Base-by-base conservation (phyloP, 2,113 vertebrate species). In the Hylia prasina region DNA sequence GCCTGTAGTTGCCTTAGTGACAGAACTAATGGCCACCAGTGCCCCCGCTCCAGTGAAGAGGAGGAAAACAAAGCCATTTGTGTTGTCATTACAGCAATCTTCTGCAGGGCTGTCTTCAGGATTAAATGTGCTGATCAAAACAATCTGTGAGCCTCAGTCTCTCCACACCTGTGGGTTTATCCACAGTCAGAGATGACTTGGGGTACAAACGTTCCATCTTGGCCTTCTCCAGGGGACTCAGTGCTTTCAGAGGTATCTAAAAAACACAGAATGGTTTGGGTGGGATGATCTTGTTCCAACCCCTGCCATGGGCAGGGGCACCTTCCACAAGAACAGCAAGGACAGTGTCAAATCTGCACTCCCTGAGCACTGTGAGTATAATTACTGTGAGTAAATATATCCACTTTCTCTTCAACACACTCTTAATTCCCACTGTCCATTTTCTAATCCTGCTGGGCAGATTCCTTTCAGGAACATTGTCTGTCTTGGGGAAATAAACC, bases 1-100 rank as follows among this genome's bases (percentile, higher is more conserved):
- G 69, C 61, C 63, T 70, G 72, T 47, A 93, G 94, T 96, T 97
- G 95, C 96, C 93, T 96, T 97, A 97, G 93, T 91, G 95, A 96
- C 87, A 91, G 90, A 96, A 93, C 22, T 27, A 19, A 80, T 94
- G 3, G 16, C 66, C 63, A 45, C 42, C 33, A 7, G 16, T 76
- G 61, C 25, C 84, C 83, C 64, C 72, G 73, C 61, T 91, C 50
- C 58, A 39, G 68, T 7, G 64, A 27, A 57, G 42, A 82, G 78
- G 22, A 76, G 54, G 27, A 73, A 91, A 93, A 82, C 82, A 93
- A 65, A 93, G 64, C 30, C 71, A 69, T 91, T 82, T 60, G 23
- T 87, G 35, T 15, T 87, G 87, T 16, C 40, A 21, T 31, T 31
- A 60, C 27, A 47, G 56, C 44, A 48, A 11, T 48, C 78, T 71